Conservation (phyloP, 2,797 vertebrate species). For the Pangasius larnaudii region DNA sequence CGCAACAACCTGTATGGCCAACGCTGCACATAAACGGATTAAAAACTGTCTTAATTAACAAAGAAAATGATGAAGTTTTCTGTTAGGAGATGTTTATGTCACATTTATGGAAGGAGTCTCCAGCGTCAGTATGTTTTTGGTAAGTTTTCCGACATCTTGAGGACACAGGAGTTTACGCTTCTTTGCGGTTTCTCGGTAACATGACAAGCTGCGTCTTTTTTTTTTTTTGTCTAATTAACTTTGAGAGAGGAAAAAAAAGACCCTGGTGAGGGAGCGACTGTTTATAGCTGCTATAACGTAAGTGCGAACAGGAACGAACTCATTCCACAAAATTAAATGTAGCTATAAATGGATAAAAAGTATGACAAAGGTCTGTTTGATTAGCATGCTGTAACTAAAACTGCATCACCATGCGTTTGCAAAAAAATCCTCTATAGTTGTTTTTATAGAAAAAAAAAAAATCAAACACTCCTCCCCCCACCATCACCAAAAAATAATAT, state of each 20-base stretch:
- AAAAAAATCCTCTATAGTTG: background rate
- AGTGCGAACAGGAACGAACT: background rate
- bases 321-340: background rate
- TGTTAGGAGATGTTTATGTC: background rate
- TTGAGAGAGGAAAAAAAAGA: background rate
- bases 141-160: background rate
- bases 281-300: conserved; percentile 4
- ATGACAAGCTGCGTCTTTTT: background rate
- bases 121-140: background rate
- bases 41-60: background rate
- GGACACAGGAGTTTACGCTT: background rate
- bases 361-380: background rate
- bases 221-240: background rate
- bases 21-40: background rate
- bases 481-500: background rate
- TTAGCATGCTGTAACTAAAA: background rate
- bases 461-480: background rate
- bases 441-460: background rate
- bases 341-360: background rate
- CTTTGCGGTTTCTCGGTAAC: background rate
- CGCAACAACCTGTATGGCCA: background rate
- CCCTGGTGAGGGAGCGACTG: background rate
- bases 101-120: background rate
- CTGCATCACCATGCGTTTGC: too few relatives aligned
- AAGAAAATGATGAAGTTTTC: background rate